phyloP scores from a whole-genome alignment of 2,888 invertebrate species.

The Carcina quercana region DNA sequence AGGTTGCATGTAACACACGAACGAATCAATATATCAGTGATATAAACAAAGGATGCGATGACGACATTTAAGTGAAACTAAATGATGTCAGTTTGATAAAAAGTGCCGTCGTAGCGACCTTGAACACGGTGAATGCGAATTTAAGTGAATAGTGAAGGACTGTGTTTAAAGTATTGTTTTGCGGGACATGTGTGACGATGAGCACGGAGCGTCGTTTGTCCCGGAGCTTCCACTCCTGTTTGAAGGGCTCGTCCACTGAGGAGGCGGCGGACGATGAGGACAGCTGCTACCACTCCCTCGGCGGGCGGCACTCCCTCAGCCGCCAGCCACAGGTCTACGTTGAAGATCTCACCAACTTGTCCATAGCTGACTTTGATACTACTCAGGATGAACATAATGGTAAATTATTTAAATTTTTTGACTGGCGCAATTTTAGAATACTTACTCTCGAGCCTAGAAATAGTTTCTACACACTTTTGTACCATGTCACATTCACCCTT shows the following conservation, averaged over 20 bases:
- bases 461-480: no score
- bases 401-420: no score
- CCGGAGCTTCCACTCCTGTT: conserved; percentile 80
- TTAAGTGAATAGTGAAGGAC: background rate
- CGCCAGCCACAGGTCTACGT: conserved; percentile 61
- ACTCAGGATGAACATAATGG: conserved; percentile 60
- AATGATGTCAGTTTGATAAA: conserved; percentile 8
- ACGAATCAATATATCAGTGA: conserved; percentile 1
- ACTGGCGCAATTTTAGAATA: conserved; percentile 23
- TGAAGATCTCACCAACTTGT: conserved; percentile 60
- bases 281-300: conserved; percentile 63
- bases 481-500: no score
- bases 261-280: conserved; percentile 67
- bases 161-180: conserved; percentile 24
- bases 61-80: background rate
- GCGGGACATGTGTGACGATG: conserved; percentile 64
- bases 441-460: no score
- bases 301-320: conserved; percentile 57
- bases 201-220: conserved; percentile 76
- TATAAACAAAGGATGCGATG: background rate
- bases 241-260: conserved; percentile 75
- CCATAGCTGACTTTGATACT: conserved; percentile 59
- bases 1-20: background rate
- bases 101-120: no score
- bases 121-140: no score